Evolutionary conservation across 2,888 invertebrate species (phyloP).

Genomic region (Buathra laborator): DNA sequence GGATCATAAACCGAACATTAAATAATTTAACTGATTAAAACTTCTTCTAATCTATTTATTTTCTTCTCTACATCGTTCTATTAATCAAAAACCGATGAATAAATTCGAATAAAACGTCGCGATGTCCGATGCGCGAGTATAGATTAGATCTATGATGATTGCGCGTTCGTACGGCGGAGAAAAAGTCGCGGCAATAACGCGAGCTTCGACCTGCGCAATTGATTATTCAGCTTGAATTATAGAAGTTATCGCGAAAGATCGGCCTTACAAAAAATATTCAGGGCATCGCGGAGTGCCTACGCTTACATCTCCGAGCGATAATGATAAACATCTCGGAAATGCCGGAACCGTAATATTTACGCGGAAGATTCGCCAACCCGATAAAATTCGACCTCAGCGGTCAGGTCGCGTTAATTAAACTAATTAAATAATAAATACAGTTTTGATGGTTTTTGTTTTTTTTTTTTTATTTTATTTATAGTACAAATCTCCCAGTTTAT

Average conservation of each 20-base stretch:
- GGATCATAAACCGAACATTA: constrained; percentile 45
- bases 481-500: constrained; percentile 87
- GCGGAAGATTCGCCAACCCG: constrained; percentile 17
- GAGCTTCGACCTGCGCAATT: background rate
- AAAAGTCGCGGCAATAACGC: background rate
- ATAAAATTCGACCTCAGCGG: background rate
- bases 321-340: constrained; percentile 21
- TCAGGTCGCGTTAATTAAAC: background rate
- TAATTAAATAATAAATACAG: background rate
- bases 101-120: background rate
- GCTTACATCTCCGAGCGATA: background rate
- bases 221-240: constrained; percentile 4
- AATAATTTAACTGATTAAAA: constrained; percentile 17
- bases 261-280: constrained; percentile 1
- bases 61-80: background rate
- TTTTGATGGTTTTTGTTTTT: constrained; percentile 20
- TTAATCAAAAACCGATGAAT: background rate
- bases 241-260: constrained; percentile 25
- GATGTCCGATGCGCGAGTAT: background rate
- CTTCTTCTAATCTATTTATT: background rate
- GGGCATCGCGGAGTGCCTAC: background rate
- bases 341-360: constrained; percentile 4
- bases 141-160: background rate
- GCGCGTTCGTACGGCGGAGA: background rate
- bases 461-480: constrained; percentile 62